Base-by-base conservation (phyloP, 2,888 invertebrate species). In the Cantharis rufa region DNA sequence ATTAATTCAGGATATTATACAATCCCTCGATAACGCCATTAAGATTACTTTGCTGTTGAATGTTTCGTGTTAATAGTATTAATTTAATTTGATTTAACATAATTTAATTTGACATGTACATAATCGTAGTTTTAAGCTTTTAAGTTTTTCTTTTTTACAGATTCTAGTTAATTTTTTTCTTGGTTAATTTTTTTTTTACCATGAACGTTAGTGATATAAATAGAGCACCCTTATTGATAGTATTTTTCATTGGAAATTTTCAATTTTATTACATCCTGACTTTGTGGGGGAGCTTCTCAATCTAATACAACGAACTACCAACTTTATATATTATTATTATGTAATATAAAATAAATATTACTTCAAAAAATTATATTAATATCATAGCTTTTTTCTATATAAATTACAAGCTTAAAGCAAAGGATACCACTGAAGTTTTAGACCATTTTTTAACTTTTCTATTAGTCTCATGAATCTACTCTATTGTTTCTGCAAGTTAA, bases 31-130 rank as follows among this genome's bases (percentile, higher is more conserved):
- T 74, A 72, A 74, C 76, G 74, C 75, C 74, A 78, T 77, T 79
- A 76, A 80, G 79, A 79, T 79, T 78, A 78, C 81, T 82, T 82
- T 82, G 82, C 81, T 82, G 82, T 82, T 82, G 80, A 82, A 80
- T 83, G 82, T 82, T 83, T 80, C 78, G 79, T 82, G 81, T 83
- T 82, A 76, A 80, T 81, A 80, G 77, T 63, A 76, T 78, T 79
- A 73, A 77, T 79, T 76, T 78, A 71, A 79, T 80, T 80, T 77
- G 78, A 74, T 76, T 78, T 79, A 77, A 76, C 64, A 69, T 78
- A 74, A 73, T 69, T 77, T 79, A 70, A 68, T 74, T 76, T 76
- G 61, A 72, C 69, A 70, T 76, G 64, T 76, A 48, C 48, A 48
- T 48, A 48, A 48, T 48, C 48, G 24, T 66, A 21, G 24, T 66